Evolutionary conservation across 2,113 vertebrate species (phyloP), one percentile per base, ranked within the genome.

Genomic region (Bagarius yarrelli): DNA sequence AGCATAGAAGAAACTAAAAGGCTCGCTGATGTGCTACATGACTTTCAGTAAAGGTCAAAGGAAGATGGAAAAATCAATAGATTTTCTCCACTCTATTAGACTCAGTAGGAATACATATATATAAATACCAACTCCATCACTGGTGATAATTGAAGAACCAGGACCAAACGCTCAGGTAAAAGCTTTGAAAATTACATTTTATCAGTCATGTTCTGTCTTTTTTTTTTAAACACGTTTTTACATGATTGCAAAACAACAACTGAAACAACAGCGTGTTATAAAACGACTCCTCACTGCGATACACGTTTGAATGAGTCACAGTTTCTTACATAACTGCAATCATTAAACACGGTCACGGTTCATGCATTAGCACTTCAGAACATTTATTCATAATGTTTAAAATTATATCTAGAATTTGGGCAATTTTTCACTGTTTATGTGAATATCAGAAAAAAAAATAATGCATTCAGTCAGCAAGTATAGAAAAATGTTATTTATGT

Each of bases 11-110:
- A 87, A 88, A 88, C 82, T 63, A 87, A 89, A 91, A 89, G 87
- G 85, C 85, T 79, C 87, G 81, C 81, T 88, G 88, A 90, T 87
- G 88, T 60, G 64, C 86, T 82, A 64, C 77, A 81, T 25, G 80
- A 85, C 89, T 89, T 90, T 89, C 87, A 86, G 85, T 27, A 50
- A 89, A 92, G 89, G 91, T 90, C 89, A 90, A 87, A 88, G 84
- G 88, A 83, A 87, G 84, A 88, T 86, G 86, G 85, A 90, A 88
- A 89, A 86, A 92, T 89, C 88, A 81, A 83, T 87, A 82, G 86
- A 81, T 87, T 81, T 88, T 88, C 5, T 3, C 55, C 44, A 18
- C n/a, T 56, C 9, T 79, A 27, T 82, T 78, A 88, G 30, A 36
- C 21, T 59, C 60, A 71, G 72, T 70, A 27, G 34, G 32, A 66